These are phyloP conservation scores for Pardosa pseudoannulata DNA, from an alignment of 2,888 invertebrate species.

Conservation along the genomic window DNA sequence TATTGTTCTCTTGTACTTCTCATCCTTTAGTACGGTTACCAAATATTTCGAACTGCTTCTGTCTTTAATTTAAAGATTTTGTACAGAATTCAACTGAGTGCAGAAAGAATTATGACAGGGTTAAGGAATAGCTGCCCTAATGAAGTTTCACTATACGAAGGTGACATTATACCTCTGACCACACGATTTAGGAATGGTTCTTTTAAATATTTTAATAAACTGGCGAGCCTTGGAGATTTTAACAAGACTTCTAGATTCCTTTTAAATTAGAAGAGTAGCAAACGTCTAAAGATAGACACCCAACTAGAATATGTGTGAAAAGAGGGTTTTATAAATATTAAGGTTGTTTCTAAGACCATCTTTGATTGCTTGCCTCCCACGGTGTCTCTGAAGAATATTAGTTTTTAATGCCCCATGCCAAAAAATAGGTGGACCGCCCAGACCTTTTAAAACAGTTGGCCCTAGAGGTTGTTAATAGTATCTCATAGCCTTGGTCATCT, in stretches of 20 bases:
- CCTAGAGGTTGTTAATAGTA: too few species aligned
- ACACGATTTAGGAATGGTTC: neutral
- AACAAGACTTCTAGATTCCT: conserved; percentile 18
- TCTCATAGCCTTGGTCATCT: conserved; percentile 1
- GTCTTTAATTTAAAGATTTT: conserved; percentile 9
- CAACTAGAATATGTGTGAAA: too few species aligned
- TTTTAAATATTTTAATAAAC: conserved; percentile 32
- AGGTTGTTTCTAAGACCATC: too few species aligned
- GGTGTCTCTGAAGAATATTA: too few species aligned
- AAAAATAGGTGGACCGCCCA: too few species aligned
- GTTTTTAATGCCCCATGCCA: too few species aligned
- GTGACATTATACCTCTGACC: neutral
- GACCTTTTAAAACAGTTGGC: too few species aligned
- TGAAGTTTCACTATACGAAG: conserved; percentile 8
- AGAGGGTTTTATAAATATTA: too few species aligned
- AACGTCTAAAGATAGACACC: neutral
- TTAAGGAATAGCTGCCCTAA: conserved; percentile 26
- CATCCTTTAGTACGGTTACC: neutral
- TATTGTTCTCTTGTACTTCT: neutral
- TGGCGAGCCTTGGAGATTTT: conserved; percentile 1
- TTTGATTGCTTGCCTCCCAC: too few species aligned
- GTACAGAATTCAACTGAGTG: conserved; percentile 9
- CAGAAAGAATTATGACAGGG: conserved; percentile 19
- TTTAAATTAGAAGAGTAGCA: conserved; percentile 20
- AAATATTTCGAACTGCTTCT: conserved; percentile 7